A percentile compares a stretch with the other conserved stretches of the same genome.
Evolutionary conservation across 1,140 invertebrate genomes (phyloP).

Genomic region (Heterodera carotae): DNA sequence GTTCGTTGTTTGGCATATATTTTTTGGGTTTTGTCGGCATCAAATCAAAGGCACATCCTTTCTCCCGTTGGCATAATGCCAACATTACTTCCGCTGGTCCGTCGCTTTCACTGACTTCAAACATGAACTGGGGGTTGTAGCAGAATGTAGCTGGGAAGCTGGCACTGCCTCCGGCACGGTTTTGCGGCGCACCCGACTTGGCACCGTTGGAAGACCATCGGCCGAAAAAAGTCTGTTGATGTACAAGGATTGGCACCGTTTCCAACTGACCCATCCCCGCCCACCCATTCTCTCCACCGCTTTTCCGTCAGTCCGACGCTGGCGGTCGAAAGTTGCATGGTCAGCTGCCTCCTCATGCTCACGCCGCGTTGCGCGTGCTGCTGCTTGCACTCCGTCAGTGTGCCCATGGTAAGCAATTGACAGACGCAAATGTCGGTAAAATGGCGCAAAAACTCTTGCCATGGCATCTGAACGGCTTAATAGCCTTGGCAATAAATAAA

Average conservation of each 20-base stretch:
- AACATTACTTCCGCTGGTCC: conserved; percentile 56
- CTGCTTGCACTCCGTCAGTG: neutral
- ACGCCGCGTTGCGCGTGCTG: neutral
- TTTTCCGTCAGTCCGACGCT: conserved; percentile 8
- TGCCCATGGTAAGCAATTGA: conserved; percentile 32
- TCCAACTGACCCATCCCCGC: neutral
- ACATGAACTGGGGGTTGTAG: conserved; percentile 57
- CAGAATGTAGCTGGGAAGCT: conserved; percentile 63
- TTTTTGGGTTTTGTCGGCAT: conserved; percentile 15
- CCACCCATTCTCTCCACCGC: conserved; percentile 26
- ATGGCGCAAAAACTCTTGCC: conserved; percentile 57
- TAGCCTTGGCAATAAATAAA: no score
- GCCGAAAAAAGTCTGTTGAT: conserved; percentile 50
- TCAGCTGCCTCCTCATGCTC: neutral
- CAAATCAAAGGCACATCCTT: neutral
- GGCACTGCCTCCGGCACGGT: conserved; percentile 58
- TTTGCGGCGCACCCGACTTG: conserved; percentile 59
- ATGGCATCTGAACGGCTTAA: conserved; percentile 61
- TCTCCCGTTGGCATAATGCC: conserved; percentile 59
- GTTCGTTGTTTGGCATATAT: neutral
- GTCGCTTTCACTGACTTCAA: conserved; percentile 44
- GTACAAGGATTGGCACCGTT: neutral
- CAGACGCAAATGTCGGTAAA: conserved; percentile 63
- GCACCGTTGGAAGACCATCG: conserved; percentile 61
- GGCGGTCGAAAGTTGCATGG: conserved; percentile 26